Evolutionary conservation across 2,797 vertebrate genomes (phyloP).

Genomic region (Xenopus petersii): DNA sequence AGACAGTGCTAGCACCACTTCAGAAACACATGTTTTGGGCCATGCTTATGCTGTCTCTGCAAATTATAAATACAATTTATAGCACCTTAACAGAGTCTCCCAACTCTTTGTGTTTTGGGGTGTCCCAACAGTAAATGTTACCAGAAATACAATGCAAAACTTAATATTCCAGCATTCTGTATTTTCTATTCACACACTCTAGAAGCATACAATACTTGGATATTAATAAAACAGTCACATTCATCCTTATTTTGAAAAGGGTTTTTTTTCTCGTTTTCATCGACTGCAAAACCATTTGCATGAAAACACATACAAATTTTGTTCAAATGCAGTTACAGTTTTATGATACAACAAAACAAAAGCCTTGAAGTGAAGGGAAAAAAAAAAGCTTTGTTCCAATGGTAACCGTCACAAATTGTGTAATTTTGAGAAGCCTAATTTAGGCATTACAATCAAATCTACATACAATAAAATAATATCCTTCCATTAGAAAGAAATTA

Average conservation of each 20-base stretch:
- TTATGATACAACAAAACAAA: conserved; percentile 13
- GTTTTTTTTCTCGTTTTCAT: conserved; percentile 14
- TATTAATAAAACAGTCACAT: conserved; percentile 33
- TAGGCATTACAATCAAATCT: conserved; percentile 79
- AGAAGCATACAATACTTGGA: conserved; percentile 12
- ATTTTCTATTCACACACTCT: conserved; percentile 32
- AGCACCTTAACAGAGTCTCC: neutral
- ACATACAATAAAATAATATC: conserved; percentile 78
- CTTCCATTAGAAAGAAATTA: conserved; percentile 82
- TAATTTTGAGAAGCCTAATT: conserved; percentile 76
- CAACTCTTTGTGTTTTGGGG: neutral
- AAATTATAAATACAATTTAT: neutral
- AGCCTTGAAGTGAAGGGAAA: conserved; percentile 9
- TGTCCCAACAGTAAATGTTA: conserved; percentile 3
- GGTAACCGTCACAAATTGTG: conserved; percentile 68
- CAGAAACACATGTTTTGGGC: neutral
- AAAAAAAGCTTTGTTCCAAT: conserved; percentile 71
- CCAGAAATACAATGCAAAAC: neutral
- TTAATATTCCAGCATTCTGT: conserved; percentile 15
- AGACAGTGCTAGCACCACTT: conserved; percentile 21
- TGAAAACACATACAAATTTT: neutral
- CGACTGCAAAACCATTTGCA: neutral
- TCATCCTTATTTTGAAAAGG: conserved; percentile 6
- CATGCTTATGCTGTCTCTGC: neutral
- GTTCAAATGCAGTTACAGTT: neutral